Base-by-base conservation (phyloP, 2,888 invertebrate species). In the Sussaba pulchella region DNA sequence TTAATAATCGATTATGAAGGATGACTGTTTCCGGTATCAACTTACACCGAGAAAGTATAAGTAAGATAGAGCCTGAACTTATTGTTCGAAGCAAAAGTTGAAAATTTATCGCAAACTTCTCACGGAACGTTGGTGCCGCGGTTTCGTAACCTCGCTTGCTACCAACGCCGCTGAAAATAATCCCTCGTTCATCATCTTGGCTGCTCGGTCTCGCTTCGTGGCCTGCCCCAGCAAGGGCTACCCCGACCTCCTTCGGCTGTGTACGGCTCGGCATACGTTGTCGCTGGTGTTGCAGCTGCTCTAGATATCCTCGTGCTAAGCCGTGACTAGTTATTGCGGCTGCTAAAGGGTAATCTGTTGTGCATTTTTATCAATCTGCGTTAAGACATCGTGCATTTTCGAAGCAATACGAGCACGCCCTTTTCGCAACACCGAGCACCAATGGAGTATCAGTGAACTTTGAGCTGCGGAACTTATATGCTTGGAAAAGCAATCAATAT, bases 1-100 rank as follows among this genome's bases (percentile, higher is more conserved):
- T 89, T 90, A 90, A 89, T 91, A 91, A 90, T 90, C 91, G 89
- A 91, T 90, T 89, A 89, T 88, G 88, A 89, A 88, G 83, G 86
- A 87, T 87, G 86, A 87, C 87, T 86, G 85, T 86, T 88, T 87
- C 85, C 79, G 82, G 85, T 87, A 87, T 87, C 85, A 86, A 86
- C 79, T 83, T 79, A 19, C 50, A 47, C 59, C 71, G 9, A 77
- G 57, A 50, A 71, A 69, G 70, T 59, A 31, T 69, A 78, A 64
- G 54, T 17, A 45, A 73, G 70, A 59, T 59, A 45, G 73, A 70
- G 47, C 72, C 43, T 39, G 69, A 87, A 87, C 88, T 88, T 88
- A 87, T 90, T 90, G 87, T 89, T 88, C 83, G 83, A 85, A 84
- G 85, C 39, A 66, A 88, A 89, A 90, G 85, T 89, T 89, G 78